Evolutionary conservation across 2,888 invertebrate genomes (phyloP), one percentile per base, ranked within the genome.

Genomic region (Ormyrus rosae): DNA sequence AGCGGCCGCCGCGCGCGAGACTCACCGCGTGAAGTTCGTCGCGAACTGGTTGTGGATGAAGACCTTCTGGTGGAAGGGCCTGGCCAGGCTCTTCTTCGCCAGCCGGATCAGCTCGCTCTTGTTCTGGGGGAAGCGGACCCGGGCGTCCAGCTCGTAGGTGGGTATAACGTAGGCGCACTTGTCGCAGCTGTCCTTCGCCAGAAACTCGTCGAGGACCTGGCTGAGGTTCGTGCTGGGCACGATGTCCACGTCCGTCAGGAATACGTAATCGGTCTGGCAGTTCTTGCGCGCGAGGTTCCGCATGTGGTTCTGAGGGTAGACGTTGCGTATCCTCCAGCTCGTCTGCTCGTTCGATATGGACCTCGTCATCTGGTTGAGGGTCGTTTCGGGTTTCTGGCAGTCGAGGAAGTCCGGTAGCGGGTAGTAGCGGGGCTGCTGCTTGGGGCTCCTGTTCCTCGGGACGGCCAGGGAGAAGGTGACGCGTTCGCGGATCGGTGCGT

Each of bases 11-110:
- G 46, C 11, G 4, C 13, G 13, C 63, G 6, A 60, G 19, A 89
- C 92, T 92, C 88, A 96, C 96, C 94, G 95, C 56, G 96, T 94
- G 90, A 97, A 97, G 91, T 98, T 97, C 0, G 97, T 97, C 6
- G 97, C 97, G 87, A 94, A 97, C 90, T 98, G 97, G 90, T 97
- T 97, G 90, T 96, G 96, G 86, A 97, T 96, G 90, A 97, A 97
- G 81, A 97, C 96, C 91, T 96, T 96, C 87, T 96, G 95, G 90
- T 97, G 97, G 89, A 97, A 97, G 0, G 97, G 97, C 89, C 97
- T 93, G 0, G 97, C 97, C 69, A 96, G 91, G 72, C 96, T 96
- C 87, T 95, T 95, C 86, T 93, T 94, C 0, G 96, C 95, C 82
- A 97, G 91, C 75, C 96, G 92, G 73, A 97, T 91, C 79, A 97